Evolutionary conservation across 2,888 invertebrate genomes (phyloP).

Genomic region (Thera obeliscata): DNA sequence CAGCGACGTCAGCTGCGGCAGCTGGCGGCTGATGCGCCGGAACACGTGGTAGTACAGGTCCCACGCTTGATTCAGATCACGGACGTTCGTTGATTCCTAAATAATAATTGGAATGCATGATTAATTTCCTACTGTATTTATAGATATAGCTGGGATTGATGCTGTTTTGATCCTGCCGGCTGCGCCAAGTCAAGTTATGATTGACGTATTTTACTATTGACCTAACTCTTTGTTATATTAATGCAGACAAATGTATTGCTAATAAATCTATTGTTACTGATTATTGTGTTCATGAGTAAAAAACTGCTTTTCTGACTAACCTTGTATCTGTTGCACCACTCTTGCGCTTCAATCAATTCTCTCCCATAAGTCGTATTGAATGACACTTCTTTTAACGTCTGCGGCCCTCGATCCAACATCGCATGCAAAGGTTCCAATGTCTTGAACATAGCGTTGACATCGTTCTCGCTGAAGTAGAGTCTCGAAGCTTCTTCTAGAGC

Average conservation of each 20-base stretch:
- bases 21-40: constrained; percentile 96
- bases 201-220: not conserved
- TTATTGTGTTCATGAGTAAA: not conserved
- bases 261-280: too few species aligned
- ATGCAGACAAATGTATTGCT: too few species aligned
- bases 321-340: constrained; percentile 97
- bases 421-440: constrained; percentile 97
- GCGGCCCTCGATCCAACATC: constrained; percentile 96
- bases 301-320: constrained; percentile 51
- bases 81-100: constrained; percentile 90
- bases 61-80: constrained; percentile 99
- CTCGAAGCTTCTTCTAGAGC: constrained; percentile 96
- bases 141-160: too few species aligned
- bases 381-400: constrained; percentile 98
- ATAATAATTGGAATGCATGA: too few species aligned
- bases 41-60: constrained; percentile 99
- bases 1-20: constrained; percentile 95
- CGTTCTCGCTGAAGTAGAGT: constrained; percentile 97
- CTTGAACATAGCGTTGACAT: constrained; percentile 98
- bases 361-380: constrained; percentile 98
- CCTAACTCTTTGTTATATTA: too few species aligned
- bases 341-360: constrained; percentile 96
- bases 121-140: too few species aligned
- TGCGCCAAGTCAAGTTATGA: constrained; percentile 4
- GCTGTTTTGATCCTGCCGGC: constrained; percentile 2